Evolutionary conservation across 2,797 vertebrate genomes (phyloP), one percentile per base, ranked within the genome.

Genomic region (Harpagifer antarcticus): DNA sequence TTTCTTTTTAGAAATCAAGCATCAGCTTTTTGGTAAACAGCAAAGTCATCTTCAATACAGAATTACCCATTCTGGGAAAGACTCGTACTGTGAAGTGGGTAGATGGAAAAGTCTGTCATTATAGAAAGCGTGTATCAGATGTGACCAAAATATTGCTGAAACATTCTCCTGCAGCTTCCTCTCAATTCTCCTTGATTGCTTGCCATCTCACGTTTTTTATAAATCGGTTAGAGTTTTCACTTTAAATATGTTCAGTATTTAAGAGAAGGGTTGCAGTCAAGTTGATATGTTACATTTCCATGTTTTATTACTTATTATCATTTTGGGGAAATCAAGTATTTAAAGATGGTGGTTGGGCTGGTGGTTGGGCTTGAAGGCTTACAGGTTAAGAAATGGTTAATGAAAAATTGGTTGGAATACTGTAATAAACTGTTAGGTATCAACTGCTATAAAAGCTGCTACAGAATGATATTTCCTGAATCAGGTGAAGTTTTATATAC

Each of bases 111-210:
- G 45, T 55, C 47, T 23, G 27, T 52, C 9, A 8, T 31, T 20
- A 45, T 55, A 9, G 49, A 68, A 83, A 52, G n/a, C 15, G 47
- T 54, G 44, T 81, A 73, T 74, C 14, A 60, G 15, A 72, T 75
- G 76, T 81, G 89, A 90, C 89, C 89, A 92, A 91, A 88, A 47
- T 69, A 31, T 68, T 78, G 52, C 70, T 44, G 49, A 68, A 63
- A 81, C 68, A 68, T 81, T 68, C 53, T 70, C 12, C 42, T 66
- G 40, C 56, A 53, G 27, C 19, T 56, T 57, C 17, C 10, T 74
- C 27, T 63, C 1, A 37, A 3, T 62, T 58, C n/a, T 65, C 14
- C 23, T 2, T 45, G 9, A 56, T 37, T 4, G 1, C 19, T 68
- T 16, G 0, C 15, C 2, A 0, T 55, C 9, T 76, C 3, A 59